Conservation (phyloP, 53 echinoderm and acorn worm species). For the Antedon mediterranea region DNA sequence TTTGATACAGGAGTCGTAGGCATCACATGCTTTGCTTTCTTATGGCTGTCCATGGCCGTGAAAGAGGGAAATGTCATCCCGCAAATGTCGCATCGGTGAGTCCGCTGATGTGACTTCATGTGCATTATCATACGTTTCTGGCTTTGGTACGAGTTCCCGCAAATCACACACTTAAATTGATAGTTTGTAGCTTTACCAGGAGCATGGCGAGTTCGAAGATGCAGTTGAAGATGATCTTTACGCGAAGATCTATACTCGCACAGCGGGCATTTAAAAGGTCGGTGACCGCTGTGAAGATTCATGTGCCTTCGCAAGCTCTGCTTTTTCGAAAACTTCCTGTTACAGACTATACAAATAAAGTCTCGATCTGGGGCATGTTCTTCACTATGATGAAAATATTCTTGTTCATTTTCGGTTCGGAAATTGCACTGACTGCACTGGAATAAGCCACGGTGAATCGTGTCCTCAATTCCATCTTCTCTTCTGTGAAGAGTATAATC, state of each 20-base stretch:
- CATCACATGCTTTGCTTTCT: conserved; percentile 48
- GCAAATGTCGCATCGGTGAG: conserved; percentile 52
- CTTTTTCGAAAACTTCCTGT: conserved; percentile 63
- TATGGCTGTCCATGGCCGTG: conserved; percentile 40
- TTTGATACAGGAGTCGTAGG: conserved; percentile 31
- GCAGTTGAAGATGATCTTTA: conserved; percentile 63
- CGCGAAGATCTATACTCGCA: conserved; percentile 56
- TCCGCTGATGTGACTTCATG: conserved; percentile 59
- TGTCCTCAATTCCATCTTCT: not conserved
- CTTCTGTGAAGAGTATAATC: not conserved
- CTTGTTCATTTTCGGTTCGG: conserved; percentile 4
- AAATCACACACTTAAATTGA: conserved; percentile 57
- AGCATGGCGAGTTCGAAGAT: conserved; percentile 55
- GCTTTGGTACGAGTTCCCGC: conserved; percentile 54
- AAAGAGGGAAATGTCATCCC: conserved; percentile 49
- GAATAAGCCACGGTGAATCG: not conserved
- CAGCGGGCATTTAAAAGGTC: conserved; percentile 73
- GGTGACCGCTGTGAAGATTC: conserved; percentile 66
- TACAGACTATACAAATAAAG: conserved; percentile 49
- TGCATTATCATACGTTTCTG: conserved; percentile 60
- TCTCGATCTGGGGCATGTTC: conserved; percentile 13
- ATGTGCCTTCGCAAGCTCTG: conserved; percentile 59
- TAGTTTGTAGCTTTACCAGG: conserved; percentile 56
- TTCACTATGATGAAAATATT: conserved; percentile 5
- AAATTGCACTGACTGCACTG: conserved; percentile 14